A percentile compares a stretch with the other conserved stretches of the same genome.
These are phyloP conservation scores for Phalera bucephala DNA, from an alignment of 2,888 invertebrate genomes.

Conservation along the genomic window DNA sequence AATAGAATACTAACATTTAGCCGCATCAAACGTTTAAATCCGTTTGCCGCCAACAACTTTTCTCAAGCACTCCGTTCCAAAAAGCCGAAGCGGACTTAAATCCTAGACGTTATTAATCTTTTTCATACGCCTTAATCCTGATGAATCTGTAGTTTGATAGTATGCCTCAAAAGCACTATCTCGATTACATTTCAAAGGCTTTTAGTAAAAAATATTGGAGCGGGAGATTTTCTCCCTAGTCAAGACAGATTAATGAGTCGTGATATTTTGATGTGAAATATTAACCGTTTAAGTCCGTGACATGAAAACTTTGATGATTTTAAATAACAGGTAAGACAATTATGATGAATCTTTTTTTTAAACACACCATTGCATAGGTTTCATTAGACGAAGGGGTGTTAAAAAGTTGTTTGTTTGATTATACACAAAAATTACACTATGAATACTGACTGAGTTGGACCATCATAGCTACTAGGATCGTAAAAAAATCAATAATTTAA, in stretches of 20 bases:
- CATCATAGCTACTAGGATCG: no score
- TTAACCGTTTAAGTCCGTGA: no score
- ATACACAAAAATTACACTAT: no score
- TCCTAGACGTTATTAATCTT: conserved; percentile 24
- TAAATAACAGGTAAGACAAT: no score
- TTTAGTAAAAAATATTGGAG: conserved; percentile 14
- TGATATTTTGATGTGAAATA: conserved; percentile 1
- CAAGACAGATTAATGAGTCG: not conserved
- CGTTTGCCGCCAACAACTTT: conserved; percentile 12
- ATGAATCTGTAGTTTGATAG: conserved; percentile 15
- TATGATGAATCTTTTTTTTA: no score
- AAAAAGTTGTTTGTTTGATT: no score
- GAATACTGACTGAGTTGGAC: no score
- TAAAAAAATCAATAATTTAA: no score
- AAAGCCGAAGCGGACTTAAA: conserved; percentile 15
- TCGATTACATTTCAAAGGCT: conserved; percentile 12
- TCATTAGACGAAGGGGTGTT: no score
- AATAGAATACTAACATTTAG: no score
- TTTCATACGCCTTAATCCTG: conserved; percentile 19
- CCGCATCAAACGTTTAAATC: conserved; percentile 6
- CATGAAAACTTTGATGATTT: no score
- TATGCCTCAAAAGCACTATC: conserved; percentile 11
- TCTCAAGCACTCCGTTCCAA: conserved; percentile 14
- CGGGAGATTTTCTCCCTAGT: not conserved
- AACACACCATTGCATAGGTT: no score